Conservation (phyloP, 2,113 vertebrate species). For the Echinops telfairi region DNA sequence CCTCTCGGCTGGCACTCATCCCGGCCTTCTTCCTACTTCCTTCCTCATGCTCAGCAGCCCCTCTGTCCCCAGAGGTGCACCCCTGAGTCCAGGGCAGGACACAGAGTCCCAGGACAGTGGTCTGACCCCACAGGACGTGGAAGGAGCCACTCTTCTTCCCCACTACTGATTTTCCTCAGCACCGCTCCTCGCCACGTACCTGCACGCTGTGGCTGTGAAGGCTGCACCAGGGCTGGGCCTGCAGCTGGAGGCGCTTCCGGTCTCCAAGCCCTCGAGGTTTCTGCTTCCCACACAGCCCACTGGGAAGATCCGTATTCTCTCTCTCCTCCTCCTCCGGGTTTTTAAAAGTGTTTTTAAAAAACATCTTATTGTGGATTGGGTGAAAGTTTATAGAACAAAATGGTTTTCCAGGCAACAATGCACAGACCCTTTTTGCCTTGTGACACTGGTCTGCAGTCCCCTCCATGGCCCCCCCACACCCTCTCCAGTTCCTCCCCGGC, state of each 20-base stretch:
- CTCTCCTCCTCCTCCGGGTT: background rate
- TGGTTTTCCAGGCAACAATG: too few relatives aligned
- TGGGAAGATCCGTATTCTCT: background rate
- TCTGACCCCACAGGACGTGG: background rate
- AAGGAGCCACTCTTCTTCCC: background rate
- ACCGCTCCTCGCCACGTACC: background rate
- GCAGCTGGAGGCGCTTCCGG: background rate
- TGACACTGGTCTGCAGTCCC: too few relatives aligned
- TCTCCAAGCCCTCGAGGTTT: background rate
- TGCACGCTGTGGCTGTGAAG: background rate
- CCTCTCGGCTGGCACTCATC: background rate
- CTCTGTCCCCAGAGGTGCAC: background rate
- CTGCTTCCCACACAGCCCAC: background rate
- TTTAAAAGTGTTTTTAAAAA: too few relatives aligned
- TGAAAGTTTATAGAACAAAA: too few relatives aligned
- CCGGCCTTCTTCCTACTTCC: background rate
- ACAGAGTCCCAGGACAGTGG: background rate
- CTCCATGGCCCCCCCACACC: too few relatives aligned
- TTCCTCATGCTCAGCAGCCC: too few relatives aligned
- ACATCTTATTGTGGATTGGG: too few relatives aligned
- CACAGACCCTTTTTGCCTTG: too few relatives aligned
- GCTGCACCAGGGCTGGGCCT: background rate
- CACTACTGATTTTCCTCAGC: rapidly evolving
- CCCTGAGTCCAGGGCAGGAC: background rate
- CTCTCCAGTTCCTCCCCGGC: too few relatives aligned